Conservation (phyloP, 2,888 invertebrate species). For the Helicoverpa assulta region DNA sequence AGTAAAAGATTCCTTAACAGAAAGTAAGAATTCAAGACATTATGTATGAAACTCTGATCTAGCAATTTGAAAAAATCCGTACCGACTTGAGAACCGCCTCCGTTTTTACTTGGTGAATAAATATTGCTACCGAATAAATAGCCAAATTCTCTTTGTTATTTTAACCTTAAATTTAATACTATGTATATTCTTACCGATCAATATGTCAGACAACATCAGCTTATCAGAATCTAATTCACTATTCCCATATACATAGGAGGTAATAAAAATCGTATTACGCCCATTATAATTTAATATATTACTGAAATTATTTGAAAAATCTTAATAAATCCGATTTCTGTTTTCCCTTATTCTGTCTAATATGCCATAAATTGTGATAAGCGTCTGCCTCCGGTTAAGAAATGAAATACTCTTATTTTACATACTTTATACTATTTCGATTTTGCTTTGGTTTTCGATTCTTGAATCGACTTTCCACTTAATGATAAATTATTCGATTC, state of each 20-base stretch:
- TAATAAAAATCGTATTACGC: conserved; percentile 84
- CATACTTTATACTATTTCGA: conserved; percentile 30
- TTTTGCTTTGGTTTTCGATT: conserved; percentile 45
- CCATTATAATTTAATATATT: conserved; percentile 83
- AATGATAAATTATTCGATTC: conserved; percentile 38
- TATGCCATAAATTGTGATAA: conserved; percentile 83
- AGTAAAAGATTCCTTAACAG: conserved; percentile 13
- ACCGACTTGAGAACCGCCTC: neutral
- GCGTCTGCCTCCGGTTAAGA: conserved; percentile 68
- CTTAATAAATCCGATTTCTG: conserved; percentile 76
- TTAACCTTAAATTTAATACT: conserved; percentile 45
- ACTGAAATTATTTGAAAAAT: conserved; percentile 74
- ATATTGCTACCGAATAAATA: conserved; percentile 36
- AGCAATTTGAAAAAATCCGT: conserved; percentile 39
- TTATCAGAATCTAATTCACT: conserved; percentile 79
- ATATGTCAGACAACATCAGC: conserved; percentile 71
- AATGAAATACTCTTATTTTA: conserved; percentile 70
- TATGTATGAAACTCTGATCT: conserved; percentile 47
- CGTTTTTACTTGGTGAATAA: neutral
- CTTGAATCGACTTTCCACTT: conserved; percentile 36
- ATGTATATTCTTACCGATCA: conserved; percentile 50
- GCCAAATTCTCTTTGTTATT: conserved; percentile 11
- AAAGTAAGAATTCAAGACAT: conserved; percentile 25
- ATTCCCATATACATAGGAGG: conserved; percentile 63
- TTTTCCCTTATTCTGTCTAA: conserved; percentile 77